Evolutionary conservation across 2,888 invertebrate species (phyloP), one percentile per base, ranked within the genome.

Genomic region (Apocheima hispidaria): DNA sequence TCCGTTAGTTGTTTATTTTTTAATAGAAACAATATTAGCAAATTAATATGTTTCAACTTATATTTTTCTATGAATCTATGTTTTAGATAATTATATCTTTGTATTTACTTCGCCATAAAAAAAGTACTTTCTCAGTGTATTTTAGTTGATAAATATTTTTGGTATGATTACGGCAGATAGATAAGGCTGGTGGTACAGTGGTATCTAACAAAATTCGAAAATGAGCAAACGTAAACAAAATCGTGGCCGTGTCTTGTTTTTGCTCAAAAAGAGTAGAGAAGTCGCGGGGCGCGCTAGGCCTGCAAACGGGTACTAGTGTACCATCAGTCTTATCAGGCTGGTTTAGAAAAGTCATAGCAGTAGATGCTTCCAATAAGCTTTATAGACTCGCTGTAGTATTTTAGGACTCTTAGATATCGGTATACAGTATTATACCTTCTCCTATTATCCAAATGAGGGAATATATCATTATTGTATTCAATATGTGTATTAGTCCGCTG

Each of bases 391-490:
- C 70, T 62, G 63, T 63, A 69, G 67, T 64, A 48, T 44, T 66
- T 71, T 72, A 68, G 46, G 30, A 30, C 23, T 18, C 10, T 38
- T 77, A 74, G 70, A 48, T 38, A 56, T 35, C 46, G 60, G 68
- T 88, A 83, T 88, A 89, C 88, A 83, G 86, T 89, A 88, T 88
- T 87, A 83, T 76, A 85, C 86, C 85, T 81, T 82, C 76, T 87
- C 86, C 87, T 79, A 48, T 48, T 56, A 51, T 60, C 49, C 53
- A 51, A 54, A 6, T 62, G 52, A 61, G 49, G n/a, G 54, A 63
- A 64, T 59, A 64, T 60, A 64, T 64, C 62, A 65, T 63, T 44
- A 56, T 58, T 51, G 50, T 57, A 60, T 54, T 65, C 54, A 54
- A 52, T 30, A 51, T 55, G 38, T 26, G 50, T 53, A 43, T 51